These are phyloP conservation scores for Leptinotarsa juncta DNA, from an alignment of 2,888 invertebrate species.

Conservation along the genomic window DNA sequence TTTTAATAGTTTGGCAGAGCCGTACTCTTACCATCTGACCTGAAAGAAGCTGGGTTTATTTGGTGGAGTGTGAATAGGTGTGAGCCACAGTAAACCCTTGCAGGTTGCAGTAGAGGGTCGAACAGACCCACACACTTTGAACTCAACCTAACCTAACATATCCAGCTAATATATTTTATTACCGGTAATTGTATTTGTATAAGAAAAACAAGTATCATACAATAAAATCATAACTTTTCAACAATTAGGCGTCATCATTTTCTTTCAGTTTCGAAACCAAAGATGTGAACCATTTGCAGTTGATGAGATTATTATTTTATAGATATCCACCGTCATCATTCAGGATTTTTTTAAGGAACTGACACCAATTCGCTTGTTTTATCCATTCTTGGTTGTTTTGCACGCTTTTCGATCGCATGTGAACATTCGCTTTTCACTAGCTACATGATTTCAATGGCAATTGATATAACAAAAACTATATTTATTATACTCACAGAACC, in stretches of 20 bases:
- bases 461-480: background rate
- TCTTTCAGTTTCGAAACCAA: background rate
- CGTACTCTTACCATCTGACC: too few relatives aligned
- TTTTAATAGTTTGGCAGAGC: too few relatives aligned
- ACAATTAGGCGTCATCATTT: background rate
- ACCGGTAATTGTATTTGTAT: too few relatives aligned
- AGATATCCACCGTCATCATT: constrained; percentile 37
- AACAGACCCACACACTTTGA: too few relatives aligned
- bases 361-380: constrained; percentile 42
- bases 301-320: constrained; percentile 25
- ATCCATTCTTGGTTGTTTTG: constrained; percentile 42
- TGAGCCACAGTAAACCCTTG: too few relatives aligned
- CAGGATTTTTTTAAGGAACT: constrained; percentile 39
- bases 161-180: too few relatives aligned
- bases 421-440: constrained; percentile 26
- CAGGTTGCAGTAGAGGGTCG: too few relatives aligned
- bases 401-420: constrained; percentile 47
- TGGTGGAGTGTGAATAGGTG: too few relatives aligned
- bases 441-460: constrained; percentile 8
- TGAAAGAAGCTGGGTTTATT: too few relatives aligned
- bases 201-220: background rate
- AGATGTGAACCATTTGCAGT: constrained; percentile 26
- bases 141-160: too few relatives aligned
- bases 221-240: background rate
- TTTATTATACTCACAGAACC: too few relatives aligned